These are phyloP conservation scores for Hippolais icterina DNA, from an alignment of 2,113 vertebrate species.

Conservation along the genomic window DNA sequence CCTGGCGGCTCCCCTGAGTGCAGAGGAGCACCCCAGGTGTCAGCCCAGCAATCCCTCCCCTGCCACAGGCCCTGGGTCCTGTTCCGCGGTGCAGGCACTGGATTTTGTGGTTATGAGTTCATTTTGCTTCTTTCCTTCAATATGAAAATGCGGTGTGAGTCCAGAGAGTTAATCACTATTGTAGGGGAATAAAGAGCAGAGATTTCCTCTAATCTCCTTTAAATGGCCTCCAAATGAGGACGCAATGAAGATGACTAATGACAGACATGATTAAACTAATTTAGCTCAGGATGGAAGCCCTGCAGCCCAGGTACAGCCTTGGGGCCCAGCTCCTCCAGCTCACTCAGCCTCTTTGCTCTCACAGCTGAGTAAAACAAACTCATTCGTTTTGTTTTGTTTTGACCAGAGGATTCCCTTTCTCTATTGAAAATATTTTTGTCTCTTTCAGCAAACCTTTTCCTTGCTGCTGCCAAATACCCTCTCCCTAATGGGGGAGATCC, in stretches of 20 bases:
- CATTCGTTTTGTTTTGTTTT: neutral
- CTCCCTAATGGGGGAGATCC: neutral
- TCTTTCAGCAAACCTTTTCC: neutral
- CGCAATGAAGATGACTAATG: conserved; percentile 12
- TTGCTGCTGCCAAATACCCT: neutral
- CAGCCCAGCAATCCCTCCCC: neutral
- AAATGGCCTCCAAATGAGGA: conserved; percentile 43
- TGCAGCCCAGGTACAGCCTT: neutral
- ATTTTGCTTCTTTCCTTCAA: neutral
- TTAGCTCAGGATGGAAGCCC: neutral
- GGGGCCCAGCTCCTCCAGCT: neutral
- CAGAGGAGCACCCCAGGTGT: neutral
- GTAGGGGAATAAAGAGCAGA: neutral
- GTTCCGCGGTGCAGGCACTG: fast-evolving
- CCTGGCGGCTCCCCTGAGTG: neutral
- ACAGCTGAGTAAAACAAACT: neutral
- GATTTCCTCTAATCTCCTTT: conserved; percentile 42
- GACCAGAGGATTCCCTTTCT: neutral
- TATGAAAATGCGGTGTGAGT: neutral
- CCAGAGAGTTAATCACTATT: conserved; percentile 1
- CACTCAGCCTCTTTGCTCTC: neutral
- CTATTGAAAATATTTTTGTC: neutral
- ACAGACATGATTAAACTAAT: conserved; percentile 17
- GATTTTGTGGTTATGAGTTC: neutral
- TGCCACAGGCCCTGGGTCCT: neutral